Evolutionary conservation across 2,888 invertebrate species (phyloP).

Genomic region (Octodonta nipae): DNA sequence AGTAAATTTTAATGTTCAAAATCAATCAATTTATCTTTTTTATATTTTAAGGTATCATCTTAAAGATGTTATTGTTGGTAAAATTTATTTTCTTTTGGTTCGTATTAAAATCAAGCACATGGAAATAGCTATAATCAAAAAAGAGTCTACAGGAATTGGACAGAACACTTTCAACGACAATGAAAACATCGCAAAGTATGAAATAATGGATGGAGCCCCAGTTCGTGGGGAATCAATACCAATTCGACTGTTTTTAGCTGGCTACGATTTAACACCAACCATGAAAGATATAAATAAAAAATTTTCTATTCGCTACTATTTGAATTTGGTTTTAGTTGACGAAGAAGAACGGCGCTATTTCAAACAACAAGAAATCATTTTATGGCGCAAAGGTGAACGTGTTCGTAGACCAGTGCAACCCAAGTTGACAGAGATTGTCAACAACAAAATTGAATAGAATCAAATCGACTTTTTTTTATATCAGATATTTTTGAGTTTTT

Average conservation of each 20-base stretch:
- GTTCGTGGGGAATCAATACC: conserved; percentile 97
- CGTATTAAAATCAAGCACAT: conserved; percentile 99
- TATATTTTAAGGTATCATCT: conserved; percentile 68
- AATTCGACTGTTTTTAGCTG: conserved; percentile 92
- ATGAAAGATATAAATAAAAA: conserved; percentile 99
- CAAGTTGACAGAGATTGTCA: too few relatives aligned
- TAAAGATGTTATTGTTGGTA: conserved; percentile 98
- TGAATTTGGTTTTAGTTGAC: conserved; percentile 96
- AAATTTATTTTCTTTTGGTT: conserved; percentile 97
- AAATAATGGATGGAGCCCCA: conserved; percentile 99
- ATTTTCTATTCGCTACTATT: conserved; percentile 94
- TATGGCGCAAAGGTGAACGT: conserved; percentile 81
- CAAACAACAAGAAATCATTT: conserved; percentile 97
- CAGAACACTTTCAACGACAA: conserved; percentile 96
- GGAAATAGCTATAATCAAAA: conserved; percentile 98
- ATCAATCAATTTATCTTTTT: neutral
- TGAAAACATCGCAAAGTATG: conserved; percentile 98
- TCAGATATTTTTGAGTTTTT: too few relatives aligned
- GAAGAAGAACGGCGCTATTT: conserved; percentile 98
- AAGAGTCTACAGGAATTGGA: conserved; percentile 88
- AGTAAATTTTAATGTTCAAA: conserved; percentile 46
- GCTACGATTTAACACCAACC: conserved; percentile 96
- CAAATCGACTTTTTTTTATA: too few relatives aligned
- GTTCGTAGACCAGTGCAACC: too few relatives aligned
- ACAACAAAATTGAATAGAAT: too few relatives aligned